phyloP scores from a whole-genome alignment of 2,888 invertebrate species.

The Megastigmus dorsalis region DNA sequence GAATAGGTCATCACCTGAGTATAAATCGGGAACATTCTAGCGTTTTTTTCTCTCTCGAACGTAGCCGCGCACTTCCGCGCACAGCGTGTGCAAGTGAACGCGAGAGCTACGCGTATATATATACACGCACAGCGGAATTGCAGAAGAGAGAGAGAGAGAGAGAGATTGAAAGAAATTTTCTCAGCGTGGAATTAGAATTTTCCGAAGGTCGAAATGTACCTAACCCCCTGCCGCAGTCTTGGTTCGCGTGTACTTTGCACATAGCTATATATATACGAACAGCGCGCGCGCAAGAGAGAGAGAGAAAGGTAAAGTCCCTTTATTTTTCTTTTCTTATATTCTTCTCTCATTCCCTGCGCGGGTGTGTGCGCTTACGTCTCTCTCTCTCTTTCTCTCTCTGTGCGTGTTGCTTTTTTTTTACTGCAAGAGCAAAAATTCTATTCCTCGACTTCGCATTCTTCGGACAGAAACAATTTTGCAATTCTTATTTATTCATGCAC shows the following conservation, averaged over 20 bases:
- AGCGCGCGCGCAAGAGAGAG: too few relatives aligned
- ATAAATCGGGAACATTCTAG: too few relatives aligned
- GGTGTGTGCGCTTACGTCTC: not conserved
- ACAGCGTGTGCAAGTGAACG: too few relatives aligned
- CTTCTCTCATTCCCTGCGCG: slow-evolving; percentile 2
- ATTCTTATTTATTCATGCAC: slow-evolving; percentile 52
- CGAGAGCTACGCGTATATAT: too few relatives aligned
- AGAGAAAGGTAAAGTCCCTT: too few relatives aligned
- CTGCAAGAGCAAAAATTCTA: slow-evolving; percentile 29
- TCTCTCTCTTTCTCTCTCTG: not conserved
- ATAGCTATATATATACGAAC: not conserved
- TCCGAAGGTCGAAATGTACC: slow-evolving; percentile 3
- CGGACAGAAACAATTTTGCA: slow-evolving; percentile 49
- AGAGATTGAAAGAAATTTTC: too few relatives aligned
- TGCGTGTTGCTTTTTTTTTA: not conserved
- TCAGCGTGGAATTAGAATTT: slow-evolving; percentile 40
- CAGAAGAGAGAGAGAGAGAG: too few relatives aligned
- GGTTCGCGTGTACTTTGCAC: slow-evolving; percentile 20
- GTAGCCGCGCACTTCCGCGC: too few relatives aligned
- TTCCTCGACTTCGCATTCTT: slow-evolving; percentile 26
- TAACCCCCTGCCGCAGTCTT: not conserved
- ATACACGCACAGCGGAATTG: too few relatives aligned
- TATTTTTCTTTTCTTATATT: slow-evolving; percentile 21
- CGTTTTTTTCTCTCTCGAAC: too few relatives aligned
- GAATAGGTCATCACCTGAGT: too few relatives aligned